A percentile compares a stretch with the other conserved stretches of the same genome.
These are phyloP conservation scores for Squalus acanthias DNA, from an alignment of 2,797 vertebrate species.

Conservation along the genomic window DNA sequence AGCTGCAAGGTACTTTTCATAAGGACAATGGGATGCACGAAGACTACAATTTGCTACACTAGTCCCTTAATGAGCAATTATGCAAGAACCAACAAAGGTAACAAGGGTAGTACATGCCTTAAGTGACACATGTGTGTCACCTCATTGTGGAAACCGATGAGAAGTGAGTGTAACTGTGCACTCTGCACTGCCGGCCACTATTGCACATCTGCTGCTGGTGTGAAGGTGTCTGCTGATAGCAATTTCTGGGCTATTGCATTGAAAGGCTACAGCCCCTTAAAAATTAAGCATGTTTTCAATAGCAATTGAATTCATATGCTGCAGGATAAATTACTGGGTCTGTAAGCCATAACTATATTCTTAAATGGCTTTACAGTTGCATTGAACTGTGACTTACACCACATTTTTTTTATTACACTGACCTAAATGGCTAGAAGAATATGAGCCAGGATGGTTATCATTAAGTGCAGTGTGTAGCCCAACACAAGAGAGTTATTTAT, in stretches of 20 bases:
- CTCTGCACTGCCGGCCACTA: no score
- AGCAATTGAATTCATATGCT: not conserved
- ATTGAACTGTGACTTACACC: not conserved
- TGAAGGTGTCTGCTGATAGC: not conserved
- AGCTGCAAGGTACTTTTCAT: not conserved
- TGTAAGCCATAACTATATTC: not conserved
- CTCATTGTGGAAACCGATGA: not conserved
- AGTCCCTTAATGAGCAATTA: not conserved
- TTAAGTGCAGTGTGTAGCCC: not conserved
- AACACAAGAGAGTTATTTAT: not conserved
- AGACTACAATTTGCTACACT: not conserved
- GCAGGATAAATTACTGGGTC: not conserved
- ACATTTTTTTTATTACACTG: not conserved
- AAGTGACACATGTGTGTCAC: not conserved
- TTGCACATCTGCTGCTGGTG: not conserved
- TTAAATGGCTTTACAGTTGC: not conserved
- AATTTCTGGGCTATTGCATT: not conserved
- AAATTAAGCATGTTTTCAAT: constrained; percentile 14
- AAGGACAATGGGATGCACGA: not conserved
- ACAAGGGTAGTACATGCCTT: not conserved
- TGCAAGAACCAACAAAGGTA: not conserved
- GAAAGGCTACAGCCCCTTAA: not conserved
- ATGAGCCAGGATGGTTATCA: not conserved
- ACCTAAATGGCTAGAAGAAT: not conserved
- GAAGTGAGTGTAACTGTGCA: not conserved